Evolutionary conservation across 2,888 invertebrate species (phyloP).

Genomic region (Busseola fusca): DNA sequence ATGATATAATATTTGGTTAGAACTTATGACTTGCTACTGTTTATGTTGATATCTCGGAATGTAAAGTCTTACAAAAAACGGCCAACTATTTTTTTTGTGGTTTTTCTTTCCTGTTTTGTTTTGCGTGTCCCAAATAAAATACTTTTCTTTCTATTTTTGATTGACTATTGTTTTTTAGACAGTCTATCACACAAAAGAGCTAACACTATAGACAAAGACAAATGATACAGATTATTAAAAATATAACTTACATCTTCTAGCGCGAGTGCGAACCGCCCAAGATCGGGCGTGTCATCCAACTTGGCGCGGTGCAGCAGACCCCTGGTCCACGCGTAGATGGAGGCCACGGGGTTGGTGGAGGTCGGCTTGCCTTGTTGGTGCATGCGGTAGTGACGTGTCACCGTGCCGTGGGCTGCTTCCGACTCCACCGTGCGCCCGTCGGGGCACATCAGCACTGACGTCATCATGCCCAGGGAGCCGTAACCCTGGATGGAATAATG

Average conservation of each 20-base stretch:
- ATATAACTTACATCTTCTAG: conserved; percentile 90
- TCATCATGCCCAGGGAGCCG: conserved; percentile 97
- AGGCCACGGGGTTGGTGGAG: conserved; percentile 97
- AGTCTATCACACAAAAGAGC: not conserved
- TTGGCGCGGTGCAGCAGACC: conserved; percentile 95
- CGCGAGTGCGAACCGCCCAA: conserved; percentile 91
- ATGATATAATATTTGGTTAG: conserved; percentile 25
- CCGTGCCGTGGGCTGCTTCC: conserved; percentile 97
- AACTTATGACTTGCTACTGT: conserved; percentile 16
- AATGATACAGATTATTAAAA: not conserved
- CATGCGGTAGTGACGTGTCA: conserved; percentile 95
- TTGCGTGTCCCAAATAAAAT: too few relatives aligned
- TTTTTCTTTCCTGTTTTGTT: too few relatives aligned
- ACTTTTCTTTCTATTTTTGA: not conserved
- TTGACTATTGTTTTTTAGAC: not conserved
- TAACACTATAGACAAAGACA: not conserved
- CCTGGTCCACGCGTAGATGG: conserved; percentile 97
- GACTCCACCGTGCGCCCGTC: conserved; percentile 95
- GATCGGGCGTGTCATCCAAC: conserved; percentile 93
- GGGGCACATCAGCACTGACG: conserved; percentile 96
- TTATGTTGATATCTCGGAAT: conserved; percentile 4
- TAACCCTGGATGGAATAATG: conserved; percentile 84
- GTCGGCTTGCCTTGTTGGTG: conserved; percentile 96
- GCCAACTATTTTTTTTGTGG: not conserved
- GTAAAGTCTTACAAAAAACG: not conserved